A percentile compares a stretch with the other conserved stretches of the same genome.
Evolutionary conservation across 2,113 vertebrate genomes (phyloP).

Genomic region (Stigmatopora nigra): DNA sequence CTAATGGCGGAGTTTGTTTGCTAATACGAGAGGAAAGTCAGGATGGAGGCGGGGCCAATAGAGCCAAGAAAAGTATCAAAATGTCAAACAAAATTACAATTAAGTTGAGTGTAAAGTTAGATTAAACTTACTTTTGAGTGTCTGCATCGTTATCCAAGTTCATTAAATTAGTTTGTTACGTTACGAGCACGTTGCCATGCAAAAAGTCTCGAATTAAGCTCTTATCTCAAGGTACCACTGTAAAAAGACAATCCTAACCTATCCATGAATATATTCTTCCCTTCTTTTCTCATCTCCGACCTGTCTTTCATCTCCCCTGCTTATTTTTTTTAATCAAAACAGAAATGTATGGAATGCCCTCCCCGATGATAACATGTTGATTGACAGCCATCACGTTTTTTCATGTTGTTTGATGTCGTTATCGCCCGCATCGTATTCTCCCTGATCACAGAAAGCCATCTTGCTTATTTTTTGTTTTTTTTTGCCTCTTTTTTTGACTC

Average conservation of each 20-base stretch:
- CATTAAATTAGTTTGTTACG: too few species aligned
- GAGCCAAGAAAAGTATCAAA: too few species aligned
- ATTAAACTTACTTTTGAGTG: too few species aligned
- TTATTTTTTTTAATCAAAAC: constrained; percentile 20
- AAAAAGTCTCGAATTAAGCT: too few species aligned
- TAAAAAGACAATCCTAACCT: constrained; percentile 3
- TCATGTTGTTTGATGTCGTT: constrained; percentile 27
- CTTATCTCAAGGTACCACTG: too few species aligned
- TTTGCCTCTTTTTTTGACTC: constrained; percentile 25
- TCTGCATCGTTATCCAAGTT: too few species aligned
- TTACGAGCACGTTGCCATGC: too few species aligned
- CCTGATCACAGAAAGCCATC: constrained; percentile 36
- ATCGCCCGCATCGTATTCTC: constrained; percentile 8
- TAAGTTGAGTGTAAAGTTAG: too few species aligned
- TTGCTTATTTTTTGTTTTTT: constrained; percentile 40
- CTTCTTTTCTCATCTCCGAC: constrained; percentile 27
- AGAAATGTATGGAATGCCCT: constrained; percentile 61
- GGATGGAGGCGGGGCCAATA: too few species aligned
- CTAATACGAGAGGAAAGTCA: too few species aligned
- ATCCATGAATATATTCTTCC: constrained; percentile 9
- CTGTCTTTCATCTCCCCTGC: constrained; percentile 18
- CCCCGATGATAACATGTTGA: constrained; percentile 43
- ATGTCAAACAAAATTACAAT: too few species aligned
- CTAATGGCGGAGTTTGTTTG: too few species aligned
- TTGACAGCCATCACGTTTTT: constrained; percentile 31